A percentile compares a stretch with the other conserved stretches of the same genome.
These are phyloP conservation scores for Acyrthosiphon pisum DNA, from an alignment of 1,140 invertebrate genomes.

Conservation along the genomic window DNA sequence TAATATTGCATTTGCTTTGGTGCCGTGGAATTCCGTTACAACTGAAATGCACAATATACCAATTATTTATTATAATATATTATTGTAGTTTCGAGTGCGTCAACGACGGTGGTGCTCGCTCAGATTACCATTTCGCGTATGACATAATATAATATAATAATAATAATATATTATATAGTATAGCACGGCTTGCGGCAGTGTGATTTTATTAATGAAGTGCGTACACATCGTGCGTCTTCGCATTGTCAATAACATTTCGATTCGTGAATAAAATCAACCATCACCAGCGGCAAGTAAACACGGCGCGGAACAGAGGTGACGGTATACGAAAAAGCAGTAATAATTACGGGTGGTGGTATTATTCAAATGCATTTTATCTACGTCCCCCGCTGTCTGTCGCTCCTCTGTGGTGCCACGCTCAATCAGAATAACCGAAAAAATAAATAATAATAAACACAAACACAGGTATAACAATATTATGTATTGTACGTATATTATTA, in stretches of 20 bases:
- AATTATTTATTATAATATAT: neutral
- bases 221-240: neutral
- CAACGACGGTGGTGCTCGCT: neutral
- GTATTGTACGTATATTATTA: neutral
- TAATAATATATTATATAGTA: too few relatives aligned
- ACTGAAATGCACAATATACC: neutral
- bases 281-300: neutral
- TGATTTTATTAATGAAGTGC: neutral
- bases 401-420: neutral
- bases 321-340: neutral
- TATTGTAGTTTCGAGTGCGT: neutral
- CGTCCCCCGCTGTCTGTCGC: neutral
- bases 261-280: neutral
- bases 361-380: constrained; percentile 37
- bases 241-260: neutral
- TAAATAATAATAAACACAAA: neutral
- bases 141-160: too few relatives aligned
- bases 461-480: neutral
- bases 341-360: constrained; percentile 22
- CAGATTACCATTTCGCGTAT: neutral
- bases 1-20: neutral
- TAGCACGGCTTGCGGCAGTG: too few relatives aligned
- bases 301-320: neutral
- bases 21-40: neutral
- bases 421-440: neutral